phyloP scores from a whole-genome alignment of 1,140 invertebrate species.

The Pseudomyrmex flavicornis region DNA sequence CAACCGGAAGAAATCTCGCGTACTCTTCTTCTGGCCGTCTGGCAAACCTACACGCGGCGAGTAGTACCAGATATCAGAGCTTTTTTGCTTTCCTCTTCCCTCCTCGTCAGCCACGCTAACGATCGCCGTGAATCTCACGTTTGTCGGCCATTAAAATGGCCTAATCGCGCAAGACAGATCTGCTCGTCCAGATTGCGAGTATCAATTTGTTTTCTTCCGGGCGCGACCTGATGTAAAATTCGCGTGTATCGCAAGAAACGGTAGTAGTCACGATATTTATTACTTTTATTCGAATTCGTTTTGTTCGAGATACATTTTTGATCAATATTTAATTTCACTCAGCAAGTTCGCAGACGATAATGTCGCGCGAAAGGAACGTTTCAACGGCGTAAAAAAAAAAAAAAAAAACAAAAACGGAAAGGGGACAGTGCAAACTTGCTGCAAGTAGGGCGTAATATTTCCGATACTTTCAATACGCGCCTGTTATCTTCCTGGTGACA shows the following conservation, averaged over 20 bases:
- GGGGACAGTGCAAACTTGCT: conserved; percentile 38
- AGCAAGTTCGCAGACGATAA: not conserved
- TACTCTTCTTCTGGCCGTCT: conserved; percentile 23
- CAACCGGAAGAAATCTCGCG: conserved; percentile 49
- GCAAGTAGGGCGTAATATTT: conserved; percentile 77
- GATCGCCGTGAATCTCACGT: conserved; percentile 49
- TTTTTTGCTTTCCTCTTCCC: conserved; percentile 18
- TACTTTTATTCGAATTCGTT: no score
- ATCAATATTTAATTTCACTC: not conserved
- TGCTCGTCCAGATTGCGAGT: conserved; percentile 62
- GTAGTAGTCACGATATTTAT: no score
- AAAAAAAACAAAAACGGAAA: conserved; percentile 14
- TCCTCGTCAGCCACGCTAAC: conserved; percentile 48
- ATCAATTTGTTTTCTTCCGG: conserved; percentile 65
- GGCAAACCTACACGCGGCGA: conserved; percentile 63
- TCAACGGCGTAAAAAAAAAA: conserved; percentile 56
- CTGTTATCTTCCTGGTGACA: conserved; percentile 62
- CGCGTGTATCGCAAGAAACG: not conserved
- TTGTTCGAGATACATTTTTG: not conserved
- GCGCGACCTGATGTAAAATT: conserved; percentile 20
- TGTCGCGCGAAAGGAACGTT: conserved; percentile 35
- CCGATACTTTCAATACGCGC: conserved; percentile 73
- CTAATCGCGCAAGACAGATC: conserved; percentile 59
- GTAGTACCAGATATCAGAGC: conserved; percentile 62
- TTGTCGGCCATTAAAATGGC: conserved; percentile 60